These are phyloP conservation scores for Zaprionus vittiger DNA, from an alignment of 1,140 invertebrate species.

Conservation along the genomic window DNA sequence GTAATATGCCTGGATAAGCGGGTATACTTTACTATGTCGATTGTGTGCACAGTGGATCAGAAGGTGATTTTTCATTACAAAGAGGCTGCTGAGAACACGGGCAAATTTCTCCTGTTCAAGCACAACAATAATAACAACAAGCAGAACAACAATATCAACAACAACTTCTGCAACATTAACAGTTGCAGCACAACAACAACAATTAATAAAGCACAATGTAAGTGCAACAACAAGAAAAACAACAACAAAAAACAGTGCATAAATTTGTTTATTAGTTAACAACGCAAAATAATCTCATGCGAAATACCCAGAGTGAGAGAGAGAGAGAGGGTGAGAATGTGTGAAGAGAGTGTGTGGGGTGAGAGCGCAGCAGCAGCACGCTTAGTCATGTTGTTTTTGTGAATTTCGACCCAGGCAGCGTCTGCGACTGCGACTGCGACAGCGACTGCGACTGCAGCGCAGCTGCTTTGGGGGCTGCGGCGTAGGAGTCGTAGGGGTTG, in stretches of 20 bases:
- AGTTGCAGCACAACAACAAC: constrained; percentile 40
- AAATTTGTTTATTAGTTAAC: constrained; percentile 51
- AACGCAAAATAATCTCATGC: constrained; percentile 59
- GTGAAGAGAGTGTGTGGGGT: constrained; percentile 6
- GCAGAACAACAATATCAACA: constrained; percentile 27
- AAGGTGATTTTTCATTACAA: constrained; percentile 74
- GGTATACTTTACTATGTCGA: constrained; percentile 74
- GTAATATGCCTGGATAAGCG: constrained; percentile 17
- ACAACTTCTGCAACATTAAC: constrained; percentile 36
- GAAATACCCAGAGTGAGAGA: constrained; percentile 24
- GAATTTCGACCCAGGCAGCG: constrained; percentile 69
- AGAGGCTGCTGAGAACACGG: constrained; percentile 59
- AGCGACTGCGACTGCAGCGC: constrained; percentile 42
- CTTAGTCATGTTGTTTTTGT: constrained; percentile 80
- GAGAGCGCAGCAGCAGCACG: constrained; percentile 43
- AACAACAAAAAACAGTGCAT: constrained; percentile 40
- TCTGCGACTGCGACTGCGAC: too few species aligned
- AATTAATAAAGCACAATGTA: constrained; percentile 60
- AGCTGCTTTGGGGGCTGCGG: constrained; percentile 24
- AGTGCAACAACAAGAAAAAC: constrained; percentile 45
- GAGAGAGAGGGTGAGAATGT: constrained; percentile 8
- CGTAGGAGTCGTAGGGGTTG: constrained; percentile 72
- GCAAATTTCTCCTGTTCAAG: constrained; percentile 72
- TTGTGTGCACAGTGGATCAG: constrained; percentile 76
- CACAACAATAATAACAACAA: constrained; percentile 46